Percentiles rank a stretch among this genome's conserved stretches.
phyloP scores from a whole-genome alignment of 2,797 vertebrate species.

The Myotis daubentonii region DNA sequence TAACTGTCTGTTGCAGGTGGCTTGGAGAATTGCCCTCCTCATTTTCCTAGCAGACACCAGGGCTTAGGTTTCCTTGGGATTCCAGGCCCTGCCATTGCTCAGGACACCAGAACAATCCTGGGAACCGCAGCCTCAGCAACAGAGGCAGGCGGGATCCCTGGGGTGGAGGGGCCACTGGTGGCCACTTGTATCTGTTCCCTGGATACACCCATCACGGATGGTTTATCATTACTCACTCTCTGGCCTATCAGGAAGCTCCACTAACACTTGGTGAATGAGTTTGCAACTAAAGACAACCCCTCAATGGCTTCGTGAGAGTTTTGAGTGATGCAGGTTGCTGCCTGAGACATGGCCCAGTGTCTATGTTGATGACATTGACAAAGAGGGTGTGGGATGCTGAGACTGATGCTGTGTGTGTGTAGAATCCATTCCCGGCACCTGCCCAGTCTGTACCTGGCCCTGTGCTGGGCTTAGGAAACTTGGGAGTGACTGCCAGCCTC shows the following conservation, averaged over 20 bases:
- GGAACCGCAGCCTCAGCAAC: not conserved
- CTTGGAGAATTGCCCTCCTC: constrained; percentile 49
- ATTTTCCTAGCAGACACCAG: constrained; percentile 65
- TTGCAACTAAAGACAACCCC: not conserved
- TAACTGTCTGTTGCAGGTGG: constrained; percentile 30
- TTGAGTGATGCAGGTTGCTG: not conserved
- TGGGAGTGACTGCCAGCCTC: not conserved
- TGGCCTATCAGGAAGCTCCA: not conserved
- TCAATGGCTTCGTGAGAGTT: not conserved
- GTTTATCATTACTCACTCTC: not conserved
- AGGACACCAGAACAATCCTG: not conserved
- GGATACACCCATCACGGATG: rapidly evolving
- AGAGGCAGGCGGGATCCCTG: not conserved
- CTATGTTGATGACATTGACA: not conserved
- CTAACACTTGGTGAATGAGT: not conserved
- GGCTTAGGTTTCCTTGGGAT: constrained; percentile 65
- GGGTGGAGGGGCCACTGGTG: rapidly evolving
- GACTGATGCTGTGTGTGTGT: not conserved
- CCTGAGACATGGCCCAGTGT: not conserved
- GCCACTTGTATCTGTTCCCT: rapidly evolving
- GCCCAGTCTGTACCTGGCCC: not conserved
- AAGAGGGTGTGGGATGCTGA: not conserved
- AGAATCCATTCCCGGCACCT: not conserved
- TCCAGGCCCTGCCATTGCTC: not conserved
- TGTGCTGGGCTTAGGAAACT: not conserved